Evolutionary conservation across 2,797 vertebrate genomes (phyloP), one percentile per base, ranked within the genome.

Genomic region (Meriones psammophilus): DNA sequence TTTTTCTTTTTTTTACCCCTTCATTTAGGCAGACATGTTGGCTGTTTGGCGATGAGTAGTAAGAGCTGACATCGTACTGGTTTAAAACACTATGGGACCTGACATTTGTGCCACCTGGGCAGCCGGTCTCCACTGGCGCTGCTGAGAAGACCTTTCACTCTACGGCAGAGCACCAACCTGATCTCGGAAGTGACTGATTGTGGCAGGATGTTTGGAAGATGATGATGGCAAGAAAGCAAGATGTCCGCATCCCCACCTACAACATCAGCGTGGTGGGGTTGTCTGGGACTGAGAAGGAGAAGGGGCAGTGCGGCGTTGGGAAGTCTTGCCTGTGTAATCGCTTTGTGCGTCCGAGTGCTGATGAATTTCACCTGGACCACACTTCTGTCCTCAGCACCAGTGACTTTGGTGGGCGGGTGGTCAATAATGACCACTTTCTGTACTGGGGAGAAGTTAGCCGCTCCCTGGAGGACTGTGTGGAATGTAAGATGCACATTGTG

Each of bases 181-280:
- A 97, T 98, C 98, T 98, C 18, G 98, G 98, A 98, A 99, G 98
- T 98, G 98, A 98, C 97, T 92, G 98, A 97, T 95, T 97, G 99
- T 99, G 99, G 98, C 99, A 99, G 99, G 99, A 99, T 99, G 99
- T 99, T 97, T 98, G 98, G 98, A 98, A 98, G 94, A 99, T 99
- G 98, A 99, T 99, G 99, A 99, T 99, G 99, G 99, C 99, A 97
- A 99, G 99, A 98, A 99, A 99, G 99, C 99, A 99, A 99, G 99
- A 99, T 99, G 99, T 98, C 91, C 99, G 99, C 98, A 94, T 99
- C 95, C 99, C 99, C 99, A 99, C 98, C 99, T 99, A 99, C 98
- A 99, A 99, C 98, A 98, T 99, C 98, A 99, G 99, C 78, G 99
- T 99, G 98, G 99, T 99, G 98, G 99, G 99, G 2, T 98, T 99